Evolutionary conservation across 2,113 vertebrate species (phyloP).

Genomic region (Thinocorus orbignyianus): DNA sequence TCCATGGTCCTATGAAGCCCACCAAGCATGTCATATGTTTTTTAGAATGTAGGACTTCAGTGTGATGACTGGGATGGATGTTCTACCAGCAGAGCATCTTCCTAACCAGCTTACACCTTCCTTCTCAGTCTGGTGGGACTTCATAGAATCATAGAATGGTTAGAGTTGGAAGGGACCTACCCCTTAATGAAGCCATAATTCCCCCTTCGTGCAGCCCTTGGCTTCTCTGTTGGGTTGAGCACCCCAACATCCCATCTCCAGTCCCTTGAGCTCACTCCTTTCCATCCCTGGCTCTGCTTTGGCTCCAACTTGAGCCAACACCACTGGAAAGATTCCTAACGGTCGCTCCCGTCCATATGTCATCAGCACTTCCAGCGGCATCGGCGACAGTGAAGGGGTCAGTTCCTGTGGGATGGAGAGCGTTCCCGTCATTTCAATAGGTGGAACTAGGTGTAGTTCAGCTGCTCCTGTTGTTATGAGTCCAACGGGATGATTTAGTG

Average conservation of each 20-base stretch:
- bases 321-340: not conserved
- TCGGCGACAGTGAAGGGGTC: not conserved
- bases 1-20: too few species aligned
- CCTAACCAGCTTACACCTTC: too few species aligned
- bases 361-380: slow-evolving; percentile 32
- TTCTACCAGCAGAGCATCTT: too few species aligned
- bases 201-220: not conserved
- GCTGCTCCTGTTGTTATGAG: accelerated
- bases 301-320: not conserved
- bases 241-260: not conserved
- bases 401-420: slow-evolving; percentile 49
- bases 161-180: too few species aligned
- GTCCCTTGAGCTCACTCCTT: not conserved
- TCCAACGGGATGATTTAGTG: slow-evolving; percentile 5
- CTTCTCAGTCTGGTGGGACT: too few species aligned
- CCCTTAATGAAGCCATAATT: not conserved
- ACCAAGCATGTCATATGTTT: too few species aligned
- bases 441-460: slow-evolving; percentile 70
- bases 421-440: slow-evolving; percentile 56
- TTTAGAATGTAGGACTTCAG: too few species aligned
- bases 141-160: too few species aligned
- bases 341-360: not conserved
- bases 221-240: not conserved
- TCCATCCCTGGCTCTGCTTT: not conserved
- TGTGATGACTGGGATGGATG: too few species aligned